Conservation (phyloP, 2,797 vertebrate genomes). For the Coranthus polyacanthus region DNA sequence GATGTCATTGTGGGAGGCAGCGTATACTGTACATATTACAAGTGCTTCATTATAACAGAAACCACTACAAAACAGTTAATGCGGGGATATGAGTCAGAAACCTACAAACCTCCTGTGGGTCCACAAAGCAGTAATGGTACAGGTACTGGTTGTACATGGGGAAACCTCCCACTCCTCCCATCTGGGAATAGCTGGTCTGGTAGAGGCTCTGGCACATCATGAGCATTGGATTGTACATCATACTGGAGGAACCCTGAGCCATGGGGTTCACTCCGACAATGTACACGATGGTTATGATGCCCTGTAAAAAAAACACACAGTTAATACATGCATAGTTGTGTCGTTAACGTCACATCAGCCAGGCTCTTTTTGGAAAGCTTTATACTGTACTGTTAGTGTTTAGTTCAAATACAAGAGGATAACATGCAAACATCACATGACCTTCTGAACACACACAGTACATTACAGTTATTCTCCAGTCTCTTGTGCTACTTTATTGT, state of each 20-base stretch:
- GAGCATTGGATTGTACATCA: conserved; percentile 89
- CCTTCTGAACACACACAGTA: too few species aligned
- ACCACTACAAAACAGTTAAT: neutral
- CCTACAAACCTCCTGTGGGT: conserved; percentile 90
- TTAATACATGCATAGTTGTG: too few species aligned
- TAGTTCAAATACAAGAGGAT: too few species aligned
- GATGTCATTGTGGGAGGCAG: too few species aligned
- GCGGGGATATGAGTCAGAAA: neutral
- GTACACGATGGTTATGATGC: conserved; percentile 91
- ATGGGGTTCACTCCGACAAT: conserved; percentile 91
- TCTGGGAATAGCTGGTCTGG: conserved; percentile 79
- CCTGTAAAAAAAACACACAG: conserved; percentile 53
- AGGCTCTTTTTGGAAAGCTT: neutral
- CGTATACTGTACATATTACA: conserved; percentile 7
- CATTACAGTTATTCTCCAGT: too few species aligned
- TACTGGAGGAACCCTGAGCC: conserved; percentile 85
- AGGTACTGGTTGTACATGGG: conserved; percentile 90
- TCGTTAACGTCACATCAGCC: too few species aligned
- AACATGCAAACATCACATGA: too few species aligned
- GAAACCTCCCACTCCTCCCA: conserved; percentile 85
- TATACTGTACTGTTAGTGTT: too few species aligned
- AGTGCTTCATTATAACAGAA: conserved; percentile 5
- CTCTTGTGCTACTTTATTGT: too few species aligned
- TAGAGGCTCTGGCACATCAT: conserved; percentile 89
- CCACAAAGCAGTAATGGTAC: conserved; percentile 94